phyloP scores from a whole-genome alignment of 1,140 invertebrate genomes.

The Oedothorax gibbosus region DNA sequence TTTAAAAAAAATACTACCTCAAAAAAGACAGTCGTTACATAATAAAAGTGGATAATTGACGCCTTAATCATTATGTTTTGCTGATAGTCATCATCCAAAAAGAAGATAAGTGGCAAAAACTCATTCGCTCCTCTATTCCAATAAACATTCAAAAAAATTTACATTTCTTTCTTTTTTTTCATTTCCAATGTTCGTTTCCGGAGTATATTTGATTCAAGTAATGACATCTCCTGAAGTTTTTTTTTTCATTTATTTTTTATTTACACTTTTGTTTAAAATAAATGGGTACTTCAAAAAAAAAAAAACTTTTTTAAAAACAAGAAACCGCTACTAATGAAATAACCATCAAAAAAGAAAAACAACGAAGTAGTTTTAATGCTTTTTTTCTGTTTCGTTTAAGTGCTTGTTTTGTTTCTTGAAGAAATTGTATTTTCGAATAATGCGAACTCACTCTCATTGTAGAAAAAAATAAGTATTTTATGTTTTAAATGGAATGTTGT shows the following conservation, averaged over 20 bases:
- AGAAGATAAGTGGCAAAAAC: conserved; percentile 5
- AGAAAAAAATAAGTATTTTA: conserved; percentile 22
- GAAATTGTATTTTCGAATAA: conserved; percentile 18
- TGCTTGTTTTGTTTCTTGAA: neutral
- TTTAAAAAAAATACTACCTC: neutral
- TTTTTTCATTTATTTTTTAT: neutral
- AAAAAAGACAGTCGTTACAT: conserved; percentile 14
- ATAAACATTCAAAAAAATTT: conserved; percentile 47
- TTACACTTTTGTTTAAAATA: conserved; percentile 52
- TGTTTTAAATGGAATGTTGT: conserved; percentile 8
- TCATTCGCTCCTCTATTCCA: conserved; percentile 21
- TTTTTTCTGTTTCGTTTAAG: too few relatives aligned
- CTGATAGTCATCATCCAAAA: conserved; percentile 31
- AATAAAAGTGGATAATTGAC: conserved; percentile 33
- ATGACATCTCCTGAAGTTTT: conserved; percentile 41
- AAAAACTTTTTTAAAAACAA: too few relatives aligned
- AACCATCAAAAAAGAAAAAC: conserved; percentile 30
- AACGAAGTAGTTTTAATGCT: too few relatives aligned
- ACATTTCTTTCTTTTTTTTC: conserved; percentile 31
- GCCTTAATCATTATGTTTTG: conserved; percentile 41
- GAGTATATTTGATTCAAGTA: conserved; percentile 38
- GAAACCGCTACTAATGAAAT: conserved; percentile 39
- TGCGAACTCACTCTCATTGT: conserved; percentile 20
- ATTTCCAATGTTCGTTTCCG: conserved; percentile 9
- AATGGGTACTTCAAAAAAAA: conserved; percentile 40